Conservation (phyloP, 1,140 invertebrate genomes). For the Trichoplusia ni region DNA sequence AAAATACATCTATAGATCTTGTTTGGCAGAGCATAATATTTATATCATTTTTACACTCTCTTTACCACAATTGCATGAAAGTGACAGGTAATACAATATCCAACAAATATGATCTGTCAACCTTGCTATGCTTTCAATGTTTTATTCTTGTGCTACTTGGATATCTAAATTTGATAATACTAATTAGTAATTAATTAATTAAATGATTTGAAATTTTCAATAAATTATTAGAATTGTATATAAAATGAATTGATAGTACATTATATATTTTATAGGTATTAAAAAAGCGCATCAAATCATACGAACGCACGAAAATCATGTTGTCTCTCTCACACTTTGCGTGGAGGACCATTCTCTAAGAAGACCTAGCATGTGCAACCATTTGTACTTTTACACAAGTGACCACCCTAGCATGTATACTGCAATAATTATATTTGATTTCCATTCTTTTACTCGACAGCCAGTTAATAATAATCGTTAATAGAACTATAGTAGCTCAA, state of each 20-base stretch:
- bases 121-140: too few species aligned
- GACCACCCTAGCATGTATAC: constrained; percentile 8
- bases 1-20: too few species aligned
- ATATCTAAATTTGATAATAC: too few species aligned
- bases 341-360: constrained; percentile 13
- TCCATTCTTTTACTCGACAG: neutral
- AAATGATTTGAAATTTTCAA: too few species aligned
- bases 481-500: neutral
- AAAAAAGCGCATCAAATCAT: neutral
- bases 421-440: neutral
- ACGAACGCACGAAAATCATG: constrained; percentile 25
- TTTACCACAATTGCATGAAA: too few species aligned
- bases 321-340: constrained; percentile 16
- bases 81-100: too few species aligned
- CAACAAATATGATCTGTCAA: too few species aligned
- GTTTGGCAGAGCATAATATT: too few species aligned
- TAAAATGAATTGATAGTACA: neutral
- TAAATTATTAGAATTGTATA: too few species aligned
- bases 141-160: too few species aligned
- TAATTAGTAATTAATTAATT: too few species aligned
- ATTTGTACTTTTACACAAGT: constrained; percentile 22
- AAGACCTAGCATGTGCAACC: constrained; percentile 18
- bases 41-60: too few species aligned
- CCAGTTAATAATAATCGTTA: constrained; percentile 1
- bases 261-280: neutral